Base-by-base conservation (phyloP, 2,888 invertebrate species). In the Caenorhabditis sp. region DNA sequence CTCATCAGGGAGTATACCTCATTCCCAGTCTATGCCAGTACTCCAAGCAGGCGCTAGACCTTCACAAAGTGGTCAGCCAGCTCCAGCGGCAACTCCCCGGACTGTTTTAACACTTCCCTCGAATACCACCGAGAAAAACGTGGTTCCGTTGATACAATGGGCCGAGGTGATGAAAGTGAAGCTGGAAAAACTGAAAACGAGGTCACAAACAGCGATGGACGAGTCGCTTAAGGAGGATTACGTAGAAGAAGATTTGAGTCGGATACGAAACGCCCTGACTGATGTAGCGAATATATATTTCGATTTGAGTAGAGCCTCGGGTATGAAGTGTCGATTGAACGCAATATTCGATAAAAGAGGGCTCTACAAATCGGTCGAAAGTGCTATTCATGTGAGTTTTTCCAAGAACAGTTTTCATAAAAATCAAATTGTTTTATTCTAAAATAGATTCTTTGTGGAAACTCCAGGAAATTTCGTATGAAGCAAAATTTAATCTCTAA, bases 21-120 rank as follows among this genome's bases (percentile, higher is more conserved):
- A 80, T 35, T 80, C 80, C 8, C 73, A 72, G 56, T 80, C 80
- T 35, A 80, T 80, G 80, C 80, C 80, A 0, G 73, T 80, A 5
- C 68, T 80, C 4, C 66, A 59, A 38, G 31, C 80, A 1, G 59
- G 59, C 7, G 58, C 3, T 5, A 35, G 58, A 31, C 47, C 76
- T 5, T 19, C 38, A 31, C 24, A 64, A 38, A 49, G n/a, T 69
- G 44, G 16, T 7, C 49, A 14, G 4, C 41, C 14, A 24, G 26
- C 54, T 14, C 49, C 49, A 47, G 47, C 47, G 7, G 10, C 51
- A 14, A 22, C 54, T 54, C 19, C 26, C 14, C 51, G 77, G 24
- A 10, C 61, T 6, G 5, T 14, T 2, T 26, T 79, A 16, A 79
- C 79, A 10, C 44, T 79, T 31, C 79, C 79, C 6, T 79, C 79